Base-by-base conservation (phyloP, 2,113 vertebrate species). In the Bagarius yarrelli region DNA sequence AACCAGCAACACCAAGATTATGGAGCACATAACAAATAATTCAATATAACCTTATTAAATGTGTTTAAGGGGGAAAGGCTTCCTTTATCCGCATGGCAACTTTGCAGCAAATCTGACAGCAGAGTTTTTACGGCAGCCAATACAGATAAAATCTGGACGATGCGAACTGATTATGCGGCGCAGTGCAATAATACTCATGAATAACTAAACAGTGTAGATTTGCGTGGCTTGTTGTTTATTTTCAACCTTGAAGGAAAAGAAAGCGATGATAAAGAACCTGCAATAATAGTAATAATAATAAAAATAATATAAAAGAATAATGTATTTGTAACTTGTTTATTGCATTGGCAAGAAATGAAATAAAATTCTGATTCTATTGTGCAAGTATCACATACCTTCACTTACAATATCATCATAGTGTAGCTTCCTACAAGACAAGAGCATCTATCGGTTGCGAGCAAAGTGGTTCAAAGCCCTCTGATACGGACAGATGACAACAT, bases 401-500 rank as follows among this genome's bases (percentile, higher is more conserved):
- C 14, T 44, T 52, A 44, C 50, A 47, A 9, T 30, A 25, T 55
- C 18, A 25, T 34, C 23, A 34, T 50, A 25, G 5, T 52, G 21
- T 53, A 23, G 50, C 30, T 78, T 63, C 23, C 23, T 34, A 61
- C 47, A 44, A 63, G 34, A 40, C 30, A 55, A 53, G 56, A 34
- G 44, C 15, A 5, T 72, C 11, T 53, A 19, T 72, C 27, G 4
- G 5, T 11, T 34, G 16, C 13, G 66, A 19, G n/a, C 32, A 52
- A 75, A 72, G 69, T 81, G 44, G 74, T 72, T 55, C 32, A 63
- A 63, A 56, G 74, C 66, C 25, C 61, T 83, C 79, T 81, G 76
- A 85, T 83, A 81, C 81, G 63, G 67, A 81, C 25, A 40, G 44
- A 79, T 55, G 76, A 75, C 36, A 81, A 44, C 78, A n/a, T 27